phyloP scores from a whole-genome alignment of 2,888 invertebrate genomes.

The Adelphocoris suturalis region DNA sequence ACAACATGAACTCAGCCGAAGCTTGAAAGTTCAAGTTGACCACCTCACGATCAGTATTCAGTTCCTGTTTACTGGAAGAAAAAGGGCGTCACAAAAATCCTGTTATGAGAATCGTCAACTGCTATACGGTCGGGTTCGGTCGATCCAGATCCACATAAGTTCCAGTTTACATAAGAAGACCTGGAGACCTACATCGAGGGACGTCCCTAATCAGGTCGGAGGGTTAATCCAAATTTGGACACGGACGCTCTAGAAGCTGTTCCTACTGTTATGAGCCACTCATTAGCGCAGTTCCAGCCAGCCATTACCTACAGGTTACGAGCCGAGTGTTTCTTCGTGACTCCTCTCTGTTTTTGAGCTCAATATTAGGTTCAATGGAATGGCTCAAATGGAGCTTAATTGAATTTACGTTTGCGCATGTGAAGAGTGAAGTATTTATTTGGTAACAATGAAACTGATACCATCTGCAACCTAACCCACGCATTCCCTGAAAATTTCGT shows the following conservation, averaged over 20 bases:
- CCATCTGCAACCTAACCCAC: too few relatives aligned
- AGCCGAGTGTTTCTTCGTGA: not conserved
- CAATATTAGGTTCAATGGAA: not conserved
- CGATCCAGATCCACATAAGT: not conserved
- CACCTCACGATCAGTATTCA: not conserved
- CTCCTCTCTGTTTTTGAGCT: not conserved
- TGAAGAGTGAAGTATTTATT: too few relatives aligned
- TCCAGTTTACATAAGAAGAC: not conserved
- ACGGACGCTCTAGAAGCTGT: not conserved
- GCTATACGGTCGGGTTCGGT: not conserved
- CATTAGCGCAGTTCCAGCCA: not conserved
- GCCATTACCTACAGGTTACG: not conserved
- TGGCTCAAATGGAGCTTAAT: too few relatives aligned
- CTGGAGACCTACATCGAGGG: not conserved
- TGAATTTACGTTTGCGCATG: too few relatives aligned
- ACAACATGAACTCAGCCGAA: not conserved
- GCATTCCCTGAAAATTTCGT: too few relatives aligned
- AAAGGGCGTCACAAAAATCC: not conserved
- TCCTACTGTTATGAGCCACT: not conserved
- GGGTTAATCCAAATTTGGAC: not conserved
- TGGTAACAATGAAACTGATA: too few relatives aligned
- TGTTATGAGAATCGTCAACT: not conserved
- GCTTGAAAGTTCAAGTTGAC: not conserved
- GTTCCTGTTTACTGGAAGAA: not conserved
- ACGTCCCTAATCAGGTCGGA: constrained; percentile 14